Percentiles rank a stretch among this genome's conserved stretches.
phyloP scores from a whole-genome alignment of 2,888 invertebrate species.

The Hypselothyrea guttata region DNA sequence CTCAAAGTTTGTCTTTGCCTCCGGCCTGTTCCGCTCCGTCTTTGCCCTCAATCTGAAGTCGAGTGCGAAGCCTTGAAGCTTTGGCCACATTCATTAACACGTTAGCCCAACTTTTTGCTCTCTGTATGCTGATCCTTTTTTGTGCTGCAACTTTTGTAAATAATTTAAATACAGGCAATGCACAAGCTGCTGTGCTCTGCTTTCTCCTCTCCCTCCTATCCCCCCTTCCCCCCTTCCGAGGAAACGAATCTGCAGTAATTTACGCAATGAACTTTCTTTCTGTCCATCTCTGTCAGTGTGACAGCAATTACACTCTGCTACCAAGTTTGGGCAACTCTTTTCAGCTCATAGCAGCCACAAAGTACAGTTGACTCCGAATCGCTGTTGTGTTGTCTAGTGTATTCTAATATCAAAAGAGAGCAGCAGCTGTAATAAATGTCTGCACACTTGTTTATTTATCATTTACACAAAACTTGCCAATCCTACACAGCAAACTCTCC shows the following conservation, averaged over 20 bases:
- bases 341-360: no score
- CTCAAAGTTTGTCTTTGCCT: conserved; percentile 22
- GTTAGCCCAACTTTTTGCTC: conserved; percentile 33
- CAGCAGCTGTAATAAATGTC: conserved; percentile 45
- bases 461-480: conserved; percentile 56
- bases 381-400: conserved; percentile 13
- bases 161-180: conserved; percentile 35
- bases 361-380: no score
- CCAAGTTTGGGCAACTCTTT: not conserved
- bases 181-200: not conserved
- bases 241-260: conserved; percentile 45
- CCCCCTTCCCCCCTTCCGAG: not conserved
- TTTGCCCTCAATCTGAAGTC: not conserved
- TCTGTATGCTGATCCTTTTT: conserved; percentile 21
- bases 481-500: conserved; percentile 36
- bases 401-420: conserved; percentile 18
- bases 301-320: conserved; percentile 20
- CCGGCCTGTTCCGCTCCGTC: conserved; percentile 4
- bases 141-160: conserved; percentile 31
- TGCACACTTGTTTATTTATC: conserved; percentile 70
- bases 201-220: not conserved
- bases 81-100: conserved; percentile 58
- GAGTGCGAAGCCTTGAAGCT: conserved; percentile 18
- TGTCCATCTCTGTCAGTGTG: not conserved
- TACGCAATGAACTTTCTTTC: conserved; percentile 31